phyloP scores from a whole-genome alignment of 2,797 vertebrate genomes.

The Enteromius anoplus region DNA sequence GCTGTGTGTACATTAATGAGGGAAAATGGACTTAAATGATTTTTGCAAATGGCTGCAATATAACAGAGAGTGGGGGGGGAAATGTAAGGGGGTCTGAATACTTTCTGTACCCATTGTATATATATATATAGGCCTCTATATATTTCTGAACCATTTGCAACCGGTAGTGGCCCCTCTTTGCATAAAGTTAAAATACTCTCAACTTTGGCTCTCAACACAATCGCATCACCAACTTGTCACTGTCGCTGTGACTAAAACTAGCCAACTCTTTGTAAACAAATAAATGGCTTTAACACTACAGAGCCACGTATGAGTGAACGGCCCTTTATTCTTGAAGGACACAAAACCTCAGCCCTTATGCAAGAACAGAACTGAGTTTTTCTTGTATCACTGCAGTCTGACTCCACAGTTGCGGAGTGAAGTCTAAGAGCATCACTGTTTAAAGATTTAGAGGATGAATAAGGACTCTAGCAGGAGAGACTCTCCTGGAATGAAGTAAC shows the following conservation, averaged over 20 bases:
- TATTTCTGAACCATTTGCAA: neutral
- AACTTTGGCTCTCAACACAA: neutral
- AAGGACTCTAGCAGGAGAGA: constrained; percentile 36
- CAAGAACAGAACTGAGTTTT: constrained; percentile 10
- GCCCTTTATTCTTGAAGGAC: neutral
- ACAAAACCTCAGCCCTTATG: neutral
- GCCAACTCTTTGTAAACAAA: neutral
- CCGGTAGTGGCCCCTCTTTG: neutral
- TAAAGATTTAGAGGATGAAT: constrained; percentile 55
- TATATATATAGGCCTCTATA: too few relatives aligned
- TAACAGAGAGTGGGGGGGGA: too few relatives aligned
- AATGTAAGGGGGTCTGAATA: too few relatives aligned
- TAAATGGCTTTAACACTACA: neutral
- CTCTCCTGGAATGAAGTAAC: constrained; percentile 44
- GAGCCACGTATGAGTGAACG: neutral
- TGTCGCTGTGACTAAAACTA: neutral
- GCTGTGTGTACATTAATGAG: too few relatives aligned
- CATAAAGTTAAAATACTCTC: neutral
- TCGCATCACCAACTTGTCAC: neutral
- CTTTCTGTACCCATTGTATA: too few relatives aligned
- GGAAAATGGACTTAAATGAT: too few relatives aligned
- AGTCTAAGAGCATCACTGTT: constrained; percentile 45
- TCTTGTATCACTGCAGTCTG: neutral
- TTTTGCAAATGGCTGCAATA: too few relatives aligned
- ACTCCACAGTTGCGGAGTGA: constrained; percentile 2